Evolutionary conservation across 2,797 vertebrate genomes (phyloP), one percentile per base, ranked within the genome.

Genomic region (Parauchenoglanis punctatus): DNA sequence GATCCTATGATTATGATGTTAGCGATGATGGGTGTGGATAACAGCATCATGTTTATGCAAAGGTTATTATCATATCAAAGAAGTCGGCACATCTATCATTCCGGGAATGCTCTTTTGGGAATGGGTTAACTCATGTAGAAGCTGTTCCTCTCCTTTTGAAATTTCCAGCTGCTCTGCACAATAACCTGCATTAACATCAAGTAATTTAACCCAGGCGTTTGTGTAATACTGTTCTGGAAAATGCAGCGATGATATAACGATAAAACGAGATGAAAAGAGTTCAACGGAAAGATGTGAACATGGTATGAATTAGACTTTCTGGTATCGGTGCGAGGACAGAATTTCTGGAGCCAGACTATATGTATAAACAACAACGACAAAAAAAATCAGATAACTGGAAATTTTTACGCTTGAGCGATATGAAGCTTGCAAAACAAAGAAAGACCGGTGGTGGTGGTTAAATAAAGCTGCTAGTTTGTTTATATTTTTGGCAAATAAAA

Each of bases 21-120:
- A 85, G 58, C 82, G 83, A 52, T 84, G 83, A 88, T 84, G 80
- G 63, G 82, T 84, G 73, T 49, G 67, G 86, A 84, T 87, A 86
- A 81, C 59, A 65, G 87, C 58, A 78, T 84, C 88, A 87, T 89
- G 90, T 88, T 87, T 91, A 89, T 87, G 87, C 83, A 88, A 70
- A 87, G 75, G 73, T 54, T 61, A 88, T 89, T 91, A 88, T 86
- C 90, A 89, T 91, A 89, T 91, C 90, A 89, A 91, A 91, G 87
- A 75, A 83, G 25, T 87, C 52, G 85, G 68, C 46, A 58, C 81
- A 89, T 86, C 31, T 68, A 81, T 73, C 86, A 88, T 76, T 63
- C 86, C 86, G 65, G 17, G 68, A 77, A 83, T n/a, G 59, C 65
- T 85, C 85, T 82, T 84, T 56, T 0, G 78, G 85, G 85, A 85